Percentiles rank a stretch among this genome's conserved stretches.
These are phyloP conservation scores for Gallinago stenura DNA, from an alignment of 2,797 vertebrate species.

Conservation along the genomic window DNA sequence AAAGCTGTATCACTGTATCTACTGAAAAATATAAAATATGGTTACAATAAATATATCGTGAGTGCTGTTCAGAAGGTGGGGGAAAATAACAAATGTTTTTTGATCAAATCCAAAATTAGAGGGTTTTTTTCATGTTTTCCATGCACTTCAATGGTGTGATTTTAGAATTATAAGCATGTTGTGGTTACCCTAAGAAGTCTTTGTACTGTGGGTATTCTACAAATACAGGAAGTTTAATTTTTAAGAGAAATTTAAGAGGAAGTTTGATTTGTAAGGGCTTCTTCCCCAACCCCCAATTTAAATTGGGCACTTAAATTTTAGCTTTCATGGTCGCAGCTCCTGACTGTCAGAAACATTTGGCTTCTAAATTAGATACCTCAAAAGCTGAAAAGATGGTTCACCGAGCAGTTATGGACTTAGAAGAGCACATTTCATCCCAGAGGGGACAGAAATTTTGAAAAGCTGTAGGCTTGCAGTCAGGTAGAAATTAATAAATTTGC, in stretches of 20 bases:
- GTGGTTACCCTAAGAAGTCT: not conserved
- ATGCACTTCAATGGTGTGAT: not conserved
- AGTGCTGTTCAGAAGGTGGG: not conserved
- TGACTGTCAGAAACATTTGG: not conserved
- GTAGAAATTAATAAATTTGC: not conserved
- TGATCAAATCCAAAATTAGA: not conserved
- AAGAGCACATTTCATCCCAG: not conserved
- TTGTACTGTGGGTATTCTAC: not conserved
- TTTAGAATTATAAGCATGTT: not conserved
- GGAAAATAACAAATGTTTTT: not conserved
- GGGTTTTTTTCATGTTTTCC: not conserved
- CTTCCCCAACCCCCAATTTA: not conserved
- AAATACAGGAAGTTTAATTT: not conserved
- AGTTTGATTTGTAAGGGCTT: not conserved
- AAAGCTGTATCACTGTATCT: not conserved
- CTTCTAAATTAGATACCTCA: too few relatives aligned
- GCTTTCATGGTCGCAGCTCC: not conserved
- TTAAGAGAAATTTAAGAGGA: not conserved
- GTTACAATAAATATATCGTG: not conserved
- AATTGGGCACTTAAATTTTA: not conserved
- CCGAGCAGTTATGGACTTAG: not conserved
- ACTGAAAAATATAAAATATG: not conserved
- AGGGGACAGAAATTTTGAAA: not conserved
- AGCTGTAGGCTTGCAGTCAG: not conserved
- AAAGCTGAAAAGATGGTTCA: too few relatives aligned